Percentiles rank a stretch among this genome's conserved stretches.
phyloP scores from a whole-genome alignment of 2,888 invertebrate species.

The Apodemia duryi region DNA sequence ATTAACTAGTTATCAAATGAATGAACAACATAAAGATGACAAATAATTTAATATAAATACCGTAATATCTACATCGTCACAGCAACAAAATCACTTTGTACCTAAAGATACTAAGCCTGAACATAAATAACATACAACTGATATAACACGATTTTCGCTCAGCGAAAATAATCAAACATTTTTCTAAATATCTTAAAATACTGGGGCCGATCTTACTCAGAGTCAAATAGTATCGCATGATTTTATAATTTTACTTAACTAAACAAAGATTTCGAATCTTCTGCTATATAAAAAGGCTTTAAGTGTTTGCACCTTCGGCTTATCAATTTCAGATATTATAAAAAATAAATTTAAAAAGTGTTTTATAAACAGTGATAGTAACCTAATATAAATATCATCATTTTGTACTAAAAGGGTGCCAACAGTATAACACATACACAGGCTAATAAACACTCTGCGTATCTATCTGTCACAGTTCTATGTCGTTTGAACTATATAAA shows the following conservation, averaged over 20 bases:
- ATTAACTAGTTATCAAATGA: constrained; percentile 2
- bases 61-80: constrained; percentile 51
- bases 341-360: neutral
- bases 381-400: neutral
- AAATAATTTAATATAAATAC: constrained; percentile 21
- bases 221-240: constrained; percentile 29
- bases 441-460: neutral
- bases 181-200: constrained; percentile 53
- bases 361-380: constrained; percentile 8
- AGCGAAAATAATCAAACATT: constrained; percentile 48
- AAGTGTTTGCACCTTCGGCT: constrained; percentile 18
- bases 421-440: neutral
- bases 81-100: constrained; percentile 74
- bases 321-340: neutral
- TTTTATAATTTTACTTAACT: constrained; percentile 15
- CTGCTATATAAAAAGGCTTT: constrained; percentile 8
- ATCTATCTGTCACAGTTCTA: neutral
- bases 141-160: constrained; percentile 52
- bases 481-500: neutral
- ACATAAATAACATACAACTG: constrained; percentile 43
- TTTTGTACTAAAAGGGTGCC: neutral
- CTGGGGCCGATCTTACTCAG: constrained; percentile 33
- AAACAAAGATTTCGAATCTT: constrained; percentile 19
- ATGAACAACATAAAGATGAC: constrained; percentile 20
- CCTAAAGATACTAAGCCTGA: constrained; percentile 52